Conservation (phyloP, 2,888 invertebrate species). For the Argynnis bischoffii region DNA sequence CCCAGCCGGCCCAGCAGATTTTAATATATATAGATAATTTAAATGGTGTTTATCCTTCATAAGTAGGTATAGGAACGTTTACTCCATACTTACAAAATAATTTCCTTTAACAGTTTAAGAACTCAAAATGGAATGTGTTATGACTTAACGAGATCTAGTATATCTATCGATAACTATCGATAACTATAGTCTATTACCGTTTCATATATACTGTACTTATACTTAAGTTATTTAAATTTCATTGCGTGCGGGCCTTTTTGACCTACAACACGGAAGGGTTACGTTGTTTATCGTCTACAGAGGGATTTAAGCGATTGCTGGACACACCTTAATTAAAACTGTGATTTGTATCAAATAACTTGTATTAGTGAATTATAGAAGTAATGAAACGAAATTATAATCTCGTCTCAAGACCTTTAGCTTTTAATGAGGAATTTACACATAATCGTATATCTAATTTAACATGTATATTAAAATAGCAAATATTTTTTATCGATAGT, state of each 20-base stretch:
- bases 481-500: not conserved
- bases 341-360: slow-evolving; percentile 39
- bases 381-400: slow-evolving; percentile 32
- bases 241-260: slow-evolving; percentile 66
- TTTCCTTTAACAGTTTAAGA: no score
- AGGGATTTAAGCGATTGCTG: slow-evolving; percentile 29
- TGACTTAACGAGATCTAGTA: no score
- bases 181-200: slow-evolving; percentile 10
- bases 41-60: no score
- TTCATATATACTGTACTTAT: slow-evolving; percentile 10
- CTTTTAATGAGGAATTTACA: slow-evolving; percentile 13
- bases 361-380: slow-evolving; percentile 35
- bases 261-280: slow-evolving; percentile 61
- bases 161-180: not conserved
- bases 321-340: slow-evolving; percentile 43
- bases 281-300: slow-evolving; percentile 54
- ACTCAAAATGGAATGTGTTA: not conserved
- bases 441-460: not conserved
- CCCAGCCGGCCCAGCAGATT: no score
- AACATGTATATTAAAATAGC: not conserved
- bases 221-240: slow-evolving; percentile 42
- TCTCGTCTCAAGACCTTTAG: slow-evolving; percentile 1
- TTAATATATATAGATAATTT: no score
- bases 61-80: no score
- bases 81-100: no score